Conservation (phyloP, 53 echinoderm and acorn worm species). For the Crossaster papposus region DNA sequence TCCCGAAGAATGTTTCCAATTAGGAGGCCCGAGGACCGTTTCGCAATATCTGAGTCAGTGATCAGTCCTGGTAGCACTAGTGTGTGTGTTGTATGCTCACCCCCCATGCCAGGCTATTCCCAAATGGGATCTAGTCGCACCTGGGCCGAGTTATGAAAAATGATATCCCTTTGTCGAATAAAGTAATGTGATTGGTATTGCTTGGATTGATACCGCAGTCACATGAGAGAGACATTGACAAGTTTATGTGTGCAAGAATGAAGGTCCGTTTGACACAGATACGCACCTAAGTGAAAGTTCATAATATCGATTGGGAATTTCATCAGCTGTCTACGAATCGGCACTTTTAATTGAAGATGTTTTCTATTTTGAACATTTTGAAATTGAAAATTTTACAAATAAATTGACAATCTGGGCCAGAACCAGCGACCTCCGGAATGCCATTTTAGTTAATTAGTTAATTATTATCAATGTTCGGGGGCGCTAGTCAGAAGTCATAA, state of each 20-base stretch:
- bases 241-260: background rate
- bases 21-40: constrained; percentile 18
- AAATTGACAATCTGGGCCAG: too few relatives aligned
- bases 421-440: too few relatives aligned
- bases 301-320: background rate
- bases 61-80: background rate
- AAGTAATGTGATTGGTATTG: constrained; percentile 6
- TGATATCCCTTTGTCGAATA: constrained; percentile 40
- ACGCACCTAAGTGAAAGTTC: background rate
- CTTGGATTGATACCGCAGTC: background rate
- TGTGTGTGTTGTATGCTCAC: constrained; percentile 15
- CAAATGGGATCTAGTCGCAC: constrained; percentile 40
- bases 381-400: too few relatives aligned
- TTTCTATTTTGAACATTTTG: too few relatives aligned
- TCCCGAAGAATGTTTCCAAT: constrained; percentile 57
- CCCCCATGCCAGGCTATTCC: constrained; percentile 34
- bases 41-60: constrained; percentile 56
- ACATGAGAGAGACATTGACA: background rate
- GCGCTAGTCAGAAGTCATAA: too few relatives aligned
- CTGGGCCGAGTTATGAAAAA: constrained; percentile 50
- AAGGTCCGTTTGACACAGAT: too few relatives aligned
- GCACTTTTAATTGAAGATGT: too few relatives aligned
- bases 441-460: too few relatives aligned
- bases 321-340: too few relatives aligned
- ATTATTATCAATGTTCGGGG: too few relatives aligned